Evolutionary conservation across 2,113 vertebrate species (phyloP), one percentile per base, ranked within the genome.

Genomic region (Daubentonia madagascariensis): DNA sequence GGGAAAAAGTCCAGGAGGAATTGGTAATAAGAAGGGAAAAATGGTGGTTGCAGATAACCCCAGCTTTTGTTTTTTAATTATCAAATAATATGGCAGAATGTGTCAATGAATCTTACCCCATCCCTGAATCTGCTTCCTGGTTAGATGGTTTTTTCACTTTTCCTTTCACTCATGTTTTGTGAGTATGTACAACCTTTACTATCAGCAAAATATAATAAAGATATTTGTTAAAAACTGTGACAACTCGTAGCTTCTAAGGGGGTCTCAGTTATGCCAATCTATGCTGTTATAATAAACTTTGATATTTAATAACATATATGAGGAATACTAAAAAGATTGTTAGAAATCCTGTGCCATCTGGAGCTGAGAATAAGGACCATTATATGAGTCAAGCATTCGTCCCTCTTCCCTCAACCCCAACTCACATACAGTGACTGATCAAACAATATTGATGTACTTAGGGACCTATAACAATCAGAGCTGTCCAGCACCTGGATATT

Each of bases 1-100:
- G 40, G n/a, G 4, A 5, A 13, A 23, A n/a, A 37, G 18, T 70
- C 7, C 28, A 52, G 28, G 35, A 73, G 18, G 54, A 96, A 54
- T 68, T 68, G 32, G n/a, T 48, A 63, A 54, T n/a, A 48, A 75
- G n/a, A 37, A 30, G 9, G 25, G 12, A n/a, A n/a, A 30, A 57
- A 4, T 25, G 14, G 14, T 59, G 3, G 2, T 63, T 1, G 0
- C 12, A 35, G 40, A 3, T 54, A 50, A 1, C 35, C 45, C 1
- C n/a, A n/a, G 48, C 12, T 79, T 92, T 93, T 75, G 30, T 76
- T 70, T 87, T 85, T 45, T 43, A 59, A 48, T 59, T 17, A 61
- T 57, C 61, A 85, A 84, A 35, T 63, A 40, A 35, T 67, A 5
- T 73, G 50, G 23, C 45, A 73, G 20, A 48, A 35, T 40, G 2